Conservation (phyloP, 2,113 vertebrate genomes). For the Carassius auratus region DNA sequence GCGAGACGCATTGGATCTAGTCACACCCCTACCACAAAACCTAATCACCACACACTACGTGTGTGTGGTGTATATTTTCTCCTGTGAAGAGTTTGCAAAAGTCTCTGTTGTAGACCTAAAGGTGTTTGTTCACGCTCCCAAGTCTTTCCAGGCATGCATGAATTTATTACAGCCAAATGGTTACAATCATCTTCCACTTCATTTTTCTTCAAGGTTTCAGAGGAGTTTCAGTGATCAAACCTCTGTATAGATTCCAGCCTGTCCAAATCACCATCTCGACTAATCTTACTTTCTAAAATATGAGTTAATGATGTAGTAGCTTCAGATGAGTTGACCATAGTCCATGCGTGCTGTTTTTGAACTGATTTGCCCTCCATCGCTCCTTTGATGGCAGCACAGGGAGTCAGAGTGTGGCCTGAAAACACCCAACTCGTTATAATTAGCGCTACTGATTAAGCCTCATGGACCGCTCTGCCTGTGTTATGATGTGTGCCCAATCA, state of each 20-base stretch:
- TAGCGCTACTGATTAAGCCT: conserved; percentile 50
- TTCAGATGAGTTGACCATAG: neutral
- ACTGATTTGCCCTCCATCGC: neutral
- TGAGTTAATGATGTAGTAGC: conserved; percentile 24
- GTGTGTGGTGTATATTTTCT: neutral
- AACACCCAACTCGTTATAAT: conserved; percentile 55
- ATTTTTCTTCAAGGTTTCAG: conserved; percentile 3
- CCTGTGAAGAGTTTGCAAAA: neutral
- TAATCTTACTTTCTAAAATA: conserved; percentile 15
- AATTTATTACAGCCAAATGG: neutral
- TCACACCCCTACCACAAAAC: neutral
- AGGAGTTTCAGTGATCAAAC: neutral
- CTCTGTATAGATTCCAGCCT: conserved; percentile 8
- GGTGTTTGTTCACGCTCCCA: neutral
- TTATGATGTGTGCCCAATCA: conserved; percentile 27
- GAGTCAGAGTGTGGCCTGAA: conserved; percentile 37
- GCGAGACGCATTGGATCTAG: no score
- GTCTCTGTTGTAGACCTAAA: neutral
- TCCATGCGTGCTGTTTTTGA: conserved; percentile 3
- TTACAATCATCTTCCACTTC: neutral
- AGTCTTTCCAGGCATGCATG: neutral
- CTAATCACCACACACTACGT: neutral
- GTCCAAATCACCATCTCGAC: neutral
- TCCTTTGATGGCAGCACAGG: conserved; percentile 21
- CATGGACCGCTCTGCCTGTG: conserved; percentile 35